Conservation (phyloP, 2,113 vertebrate genomes). For the Turdus rufiventris region DNA sequence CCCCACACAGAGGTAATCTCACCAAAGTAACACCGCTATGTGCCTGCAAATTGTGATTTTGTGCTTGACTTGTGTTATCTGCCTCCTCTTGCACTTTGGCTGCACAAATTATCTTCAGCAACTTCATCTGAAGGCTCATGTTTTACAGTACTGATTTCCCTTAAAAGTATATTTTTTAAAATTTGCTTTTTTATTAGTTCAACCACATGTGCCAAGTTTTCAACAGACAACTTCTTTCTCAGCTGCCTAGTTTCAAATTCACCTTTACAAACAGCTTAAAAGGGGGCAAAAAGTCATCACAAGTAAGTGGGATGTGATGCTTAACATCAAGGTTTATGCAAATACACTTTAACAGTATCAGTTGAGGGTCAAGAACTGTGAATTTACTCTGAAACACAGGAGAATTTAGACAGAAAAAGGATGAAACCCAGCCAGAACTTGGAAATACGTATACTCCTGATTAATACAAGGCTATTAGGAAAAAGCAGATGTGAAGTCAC, state of each 20-base stretch:
- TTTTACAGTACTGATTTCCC: not conserved
- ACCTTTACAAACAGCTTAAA: slow-evolving; percentile 10
- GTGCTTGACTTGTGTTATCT: not conserved
- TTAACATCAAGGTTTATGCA: not conserved
- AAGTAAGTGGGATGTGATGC: slow-evolving; percentile 25
- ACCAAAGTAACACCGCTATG: not conserved
- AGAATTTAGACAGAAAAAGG: not conserved
- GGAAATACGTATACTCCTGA: not conserved
- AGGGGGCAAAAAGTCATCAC: slow-evolving; percentile 8
- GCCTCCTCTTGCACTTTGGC: not conserved
- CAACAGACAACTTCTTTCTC: not conserved
- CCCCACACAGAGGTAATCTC: not conserved
- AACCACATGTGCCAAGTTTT: not conserved
- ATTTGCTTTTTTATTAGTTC: not conserved
- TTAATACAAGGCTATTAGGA: slow-evolving; percentile 14
- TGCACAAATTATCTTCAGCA: not conserved
- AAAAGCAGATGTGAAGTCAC: slow-evolving; percentile 20
- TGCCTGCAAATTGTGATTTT: not conserved
- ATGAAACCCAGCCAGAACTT: not conserved
- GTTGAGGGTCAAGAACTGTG: not conserved
- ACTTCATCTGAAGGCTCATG: not conserved
- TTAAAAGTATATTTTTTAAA: not conserved
- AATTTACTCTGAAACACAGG: not conserved
- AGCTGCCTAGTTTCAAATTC: slow-evolving; percentile 39
- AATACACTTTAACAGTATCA: not conserved